Conservation (phyloP, 1,140 invertebrate genomes). For the Drosophila busckii region DNA sequence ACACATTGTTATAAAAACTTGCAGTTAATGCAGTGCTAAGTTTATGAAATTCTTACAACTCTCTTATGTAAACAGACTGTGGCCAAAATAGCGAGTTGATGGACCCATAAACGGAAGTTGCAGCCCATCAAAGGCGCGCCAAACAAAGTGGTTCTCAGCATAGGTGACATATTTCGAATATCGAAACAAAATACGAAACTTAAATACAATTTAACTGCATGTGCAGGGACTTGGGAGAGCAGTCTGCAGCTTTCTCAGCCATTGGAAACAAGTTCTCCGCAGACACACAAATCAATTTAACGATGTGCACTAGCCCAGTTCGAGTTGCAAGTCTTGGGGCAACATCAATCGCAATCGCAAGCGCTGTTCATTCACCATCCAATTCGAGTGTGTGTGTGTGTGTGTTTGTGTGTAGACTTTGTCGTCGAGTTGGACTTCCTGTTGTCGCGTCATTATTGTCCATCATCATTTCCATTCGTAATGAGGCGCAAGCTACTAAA, state of each 20-base stretch:
- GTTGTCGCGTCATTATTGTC: constrained; percentile 77
- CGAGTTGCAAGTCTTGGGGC: constrained; percentile 28
- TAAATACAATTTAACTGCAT: constrained; percentile 50
- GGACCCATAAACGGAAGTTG: constrained; percentile 62
- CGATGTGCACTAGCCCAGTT: constrained; percentile 72
- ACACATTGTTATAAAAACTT: too few species aligned
- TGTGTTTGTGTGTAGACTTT: too few species aligned
- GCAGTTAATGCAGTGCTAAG: too few species aligned
- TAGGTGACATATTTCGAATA: constrained; percentile 60
- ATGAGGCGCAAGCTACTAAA: constrained; percentile 73
- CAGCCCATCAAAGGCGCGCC: constrained; percentile 31
- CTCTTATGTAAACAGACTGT: constrained; percentile 62
- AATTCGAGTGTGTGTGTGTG: too few species aligned
- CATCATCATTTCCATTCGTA: constrained; percentile 77
- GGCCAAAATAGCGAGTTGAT: constrained; percentile 19
- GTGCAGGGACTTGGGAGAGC: constrained; percentile 22
- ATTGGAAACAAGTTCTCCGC: constrained; percentile 55
- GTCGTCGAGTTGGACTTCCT: constrained; percentile 61
- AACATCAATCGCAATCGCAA: constrained; percentile 47
- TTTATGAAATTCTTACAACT: constrained; percentile 64
- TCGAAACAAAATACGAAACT: constrained; percentile 39
- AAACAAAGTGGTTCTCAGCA: constrained; percentile 37
- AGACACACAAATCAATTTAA: constrained; percentile 75
- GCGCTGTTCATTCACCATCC: constrained; percentile 26
- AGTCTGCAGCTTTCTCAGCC: constrained; percentile 62